These are phyloP conservation scores for Dolichopus griseipennis DNA, from an alignment of 2,888 invertebrate genomes.

Conservation along the genomic window DNA sequence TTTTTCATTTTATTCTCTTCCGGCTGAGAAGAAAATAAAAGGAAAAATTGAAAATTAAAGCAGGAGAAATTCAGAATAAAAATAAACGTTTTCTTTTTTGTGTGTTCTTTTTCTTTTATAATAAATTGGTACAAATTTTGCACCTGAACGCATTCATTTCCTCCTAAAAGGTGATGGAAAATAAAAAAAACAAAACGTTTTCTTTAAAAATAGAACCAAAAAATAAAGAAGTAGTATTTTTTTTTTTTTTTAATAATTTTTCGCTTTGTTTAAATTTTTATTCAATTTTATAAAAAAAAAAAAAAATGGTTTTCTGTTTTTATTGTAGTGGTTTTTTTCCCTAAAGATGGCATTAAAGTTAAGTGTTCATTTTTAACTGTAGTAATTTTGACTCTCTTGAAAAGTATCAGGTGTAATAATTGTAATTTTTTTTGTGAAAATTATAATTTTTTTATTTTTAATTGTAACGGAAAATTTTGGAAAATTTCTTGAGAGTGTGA, in stretches of 20 bases:
- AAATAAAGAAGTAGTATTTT: neutral
- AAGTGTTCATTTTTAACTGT: neutral
- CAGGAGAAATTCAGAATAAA: neutral
- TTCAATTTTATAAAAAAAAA: neutral
- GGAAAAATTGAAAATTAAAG: neutral
- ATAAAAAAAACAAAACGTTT: neutral
- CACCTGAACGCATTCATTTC: conserved; percentile 1
- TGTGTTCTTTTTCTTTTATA: neutral
- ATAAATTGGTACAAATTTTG: neutral
- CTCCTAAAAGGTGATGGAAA: neutral
- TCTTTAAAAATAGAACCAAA: neutral
- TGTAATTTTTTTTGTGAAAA: neutral
- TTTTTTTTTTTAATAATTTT: neutral
- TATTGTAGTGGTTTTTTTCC: neutral
- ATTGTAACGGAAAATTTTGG: neutral
- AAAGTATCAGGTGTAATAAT: neutral
- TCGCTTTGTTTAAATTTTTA: neutral
- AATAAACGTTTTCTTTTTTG: neutral
- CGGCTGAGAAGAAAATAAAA: neutral
- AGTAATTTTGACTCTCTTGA: neutral
- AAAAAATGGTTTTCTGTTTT: neutral
- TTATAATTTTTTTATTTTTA: neutral
- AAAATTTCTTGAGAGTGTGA: neutral
- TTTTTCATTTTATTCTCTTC: neutral
- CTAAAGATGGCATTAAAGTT: too few species aligned